Conservation (phyloP, 2,797 vertebrate species). For the Masticophis lateralis region DNA sequence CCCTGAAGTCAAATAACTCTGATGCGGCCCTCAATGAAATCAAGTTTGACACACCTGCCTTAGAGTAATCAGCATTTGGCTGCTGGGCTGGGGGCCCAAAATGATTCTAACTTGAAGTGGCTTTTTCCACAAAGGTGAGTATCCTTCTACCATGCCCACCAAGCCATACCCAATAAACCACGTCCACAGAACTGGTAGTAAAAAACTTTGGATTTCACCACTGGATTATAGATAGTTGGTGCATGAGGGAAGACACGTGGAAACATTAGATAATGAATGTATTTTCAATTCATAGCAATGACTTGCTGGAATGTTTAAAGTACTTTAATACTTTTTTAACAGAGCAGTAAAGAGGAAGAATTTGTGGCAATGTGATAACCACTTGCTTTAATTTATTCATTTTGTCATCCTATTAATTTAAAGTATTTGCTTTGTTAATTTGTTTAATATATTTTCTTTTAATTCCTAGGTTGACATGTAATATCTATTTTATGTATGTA, state of each 20-base stretch:
- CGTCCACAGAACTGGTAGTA: too few relatives aligned
- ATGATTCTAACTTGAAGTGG: not conserved
- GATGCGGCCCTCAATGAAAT: too few relatives aligned
- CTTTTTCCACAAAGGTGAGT: not conserved
- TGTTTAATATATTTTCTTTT: not conserved
- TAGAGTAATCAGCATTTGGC: not conserved
- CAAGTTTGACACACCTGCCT: too few relatives aligned
- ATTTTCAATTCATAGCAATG: not conserved
- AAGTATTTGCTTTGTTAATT: not conserved
- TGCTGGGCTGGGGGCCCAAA: not conserved
- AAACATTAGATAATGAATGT: not conserved
- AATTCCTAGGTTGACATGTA: not conserved
- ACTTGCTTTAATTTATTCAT: not conserved
- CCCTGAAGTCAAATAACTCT: too few relatives aligned
- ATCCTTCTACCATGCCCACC: too few relatives aligned
- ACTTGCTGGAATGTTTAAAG: not conserved
- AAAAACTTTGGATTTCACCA: too few relatives aligned
- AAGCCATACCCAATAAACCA: too few relatives aligned
- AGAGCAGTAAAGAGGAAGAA: not conserved
- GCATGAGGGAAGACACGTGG: not conserved
- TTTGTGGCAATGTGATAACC: not conserved
- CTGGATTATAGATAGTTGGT: not conserved
- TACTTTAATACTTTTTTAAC: not conserved
- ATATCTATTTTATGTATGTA: not conserved
- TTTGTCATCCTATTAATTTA: not conserved